Evolutionary conservation across 1,140 invertebrate species (phyloP).

Genomic region (Drosophila orena): DNA sequence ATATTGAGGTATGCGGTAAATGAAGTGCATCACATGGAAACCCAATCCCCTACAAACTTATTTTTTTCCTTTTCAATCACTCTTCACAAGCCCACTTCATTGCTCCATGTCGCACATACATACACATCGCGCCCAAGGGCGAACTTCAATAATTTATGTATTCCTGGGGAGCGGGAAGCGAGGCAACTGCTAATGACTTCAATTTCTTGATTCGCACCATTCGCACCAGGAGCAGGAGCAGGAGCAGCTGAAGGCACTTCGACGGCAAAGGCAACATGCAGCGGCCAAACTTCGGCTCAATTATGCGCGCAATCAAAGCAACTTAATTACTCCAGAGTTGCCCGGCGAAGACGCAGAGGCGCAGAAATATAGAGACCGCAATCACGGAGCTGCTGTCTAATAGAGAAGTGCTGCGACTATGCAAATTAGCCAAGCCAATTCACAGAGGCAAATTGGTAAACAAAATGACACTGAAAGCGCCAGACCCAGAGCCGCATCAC

Average conservation of each 20-base stretch:
- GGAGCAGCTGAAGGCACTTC: not conserved
- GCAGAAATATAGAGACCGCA: constrained; percentile 9
- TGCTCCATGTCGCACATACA: not conserved
- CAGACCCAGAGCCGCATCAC: constrained; percentile 7
- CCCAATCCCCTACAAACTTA: too few relatives aligned
- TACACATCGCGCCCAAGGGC: not conserved
- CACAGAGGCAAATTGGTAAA: not conserved
- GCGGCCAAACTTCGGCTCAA: constrained; percentile 15
- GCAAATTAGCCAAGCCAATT: constrained; percentile 41
- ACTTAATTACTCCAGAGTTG: constrained; percentile 56
- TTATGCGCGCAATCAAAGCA: constrained; percentile 35
- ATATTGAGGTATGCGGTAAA: too few relatives aligned
- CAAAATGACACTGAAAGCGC: constrained; percentile 19
- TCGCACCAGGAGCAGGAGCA: constrained; percentile 8
- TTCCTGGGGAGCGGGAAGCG: constrained; percentile 9
- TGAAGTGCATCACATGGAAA: too few relatives aligned
- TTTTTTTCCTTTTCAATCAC: too few relatives aligned
- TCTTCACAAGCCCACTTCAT: not conserved
- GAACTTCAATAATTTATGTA: constrained; percentile 40
- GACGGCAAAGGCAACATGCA: constrained; percentile 11
- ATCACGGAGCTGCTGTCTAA: not conserved
- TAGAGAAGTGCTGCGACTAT: constrained; percentile 5
- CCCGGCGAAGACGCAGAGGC: constrained; percentile 3
- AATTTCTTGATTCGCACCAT: constrained; percentile 35
- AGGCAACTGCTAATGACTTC: constrained; percentile 39